phyloP scores from a whole-genome alignment of 35 echinoderm and acorn worm genomes.

The Ophioderma brevispina region DNA sequence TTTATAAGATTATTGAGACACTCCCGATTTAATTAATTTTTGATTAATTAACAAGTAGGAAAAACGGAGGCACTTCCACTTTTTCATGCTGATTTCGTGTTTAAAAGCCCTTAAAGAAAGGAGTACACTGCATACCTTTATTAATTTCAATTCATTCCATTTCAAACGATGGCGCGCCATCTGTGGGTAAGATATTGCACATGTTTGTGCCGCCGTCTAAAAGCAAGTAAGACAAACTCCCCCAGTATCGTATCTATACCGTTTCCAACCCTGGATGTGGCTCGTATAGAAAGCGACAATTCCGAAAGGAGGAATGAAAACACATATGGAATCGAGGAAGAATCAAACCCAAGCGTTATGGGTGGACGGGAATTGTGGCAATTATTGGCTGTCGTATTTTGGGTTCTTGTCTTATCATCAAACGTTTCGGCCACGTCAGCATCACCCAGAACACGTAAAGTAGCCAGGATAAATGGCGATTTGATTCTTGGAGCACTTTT shows the following conservation, averaged over 20 bases:
- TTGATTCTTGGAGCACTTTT: slow-evolving; percentile 91
- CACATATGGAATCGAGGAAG: background rate
- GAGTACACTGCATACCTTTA: too few relatives aligned
- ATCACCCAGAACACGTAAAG: slow-evolving; percentile 50
- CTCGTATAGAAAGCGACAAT: background rate
- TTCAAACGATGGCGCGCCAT: slow-evolving; percentile 1
- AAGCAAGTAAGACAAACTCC: background rate
- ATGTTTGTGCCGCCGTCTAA: background rate
- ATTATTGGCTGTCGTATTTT: background rate
- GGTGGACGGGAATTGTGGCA: background rate
- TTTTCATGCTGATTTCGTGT: too few relatives aligned
- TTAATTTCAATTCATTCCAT: too few relatives aligned
- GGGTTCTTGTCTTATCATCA: background rate
- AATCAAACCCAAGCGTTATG: background rate
- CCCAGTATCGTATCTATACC: background rate
- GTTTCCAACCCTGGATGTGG: background rate
- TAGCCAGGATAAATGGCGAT: slow-evolving; percentile 85
- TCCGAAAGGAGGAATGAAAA: background rate
- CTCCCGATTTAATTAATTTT: too few relatives aligned
- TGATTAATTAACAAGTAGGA: too few relatives aligned
- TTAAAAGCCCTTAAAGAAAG: too few relatives aligned
- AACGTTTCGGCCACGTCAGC: slow-evolving; percentile 17
- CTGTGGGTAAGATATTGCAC: background rate
- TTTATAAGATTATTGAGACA: too few relatives aligned
- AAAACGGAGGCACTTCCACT: too few relatives aligned